Base-by-base conservation (phyloP, 2,888 invertebrate species). In the Agrotis ipsilon region DNA sequence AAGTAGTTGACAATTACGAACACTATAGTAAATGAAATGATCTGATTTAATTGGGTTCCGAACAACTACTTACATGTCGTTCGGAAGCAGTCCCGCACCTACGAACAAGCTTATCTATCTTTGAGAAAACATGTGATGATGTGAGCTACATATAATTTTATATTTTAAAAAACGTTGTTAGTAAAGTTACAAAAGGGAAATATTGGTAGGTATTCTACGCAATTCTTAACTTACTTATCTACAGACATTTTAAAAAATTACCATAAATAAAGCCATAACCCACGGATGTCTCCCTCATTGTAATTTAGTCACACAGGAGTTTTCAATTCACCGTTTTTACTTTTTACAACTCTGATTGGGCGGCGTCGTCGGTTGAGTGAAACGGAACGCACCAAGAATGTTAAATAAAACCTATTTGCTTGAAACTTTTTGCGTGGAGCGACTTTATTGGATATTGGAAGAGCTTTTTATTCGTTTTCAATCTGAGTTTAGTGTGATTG, bases 321-420 rank as follows among this genome's bases (percentile, higher is more conserved):
- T 84, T 85, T 80, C 86, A 85, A 84, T 85, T 72, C 68, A 32
- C 32, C 59, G 13, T 79, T 72, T 82, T 73, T 64, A 73, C 74
- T 75, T 80, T 83, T 84, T 75, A 84, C 85, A 89, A 89, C 88
- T 92, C 90, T 90, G 91, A 93, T 92, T 92, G 87, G 88, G 78
- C 75, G 46, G 81, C 82, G 84, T 83, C 82, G 84, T 83, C 83
- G 68, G 64, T 63, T 69, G 66, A 72, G 84, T 81, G 85, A 86
- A 87, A 87, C 78, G 72, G 82, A 85, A 91, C 92, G 90, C 89
- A 82, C 68, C 70, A 57, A 72, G 93, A 93, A 93, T 93, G 86
- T 87, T 90, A 92, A 93, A 87, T 86, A 87, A 86, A 85, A 77
- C 68, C 78, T 89, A 86, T 86, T 86, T 77, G 72, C 67, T 76